Conservation (phyloP, 2,797 vertebrate genomes). For the Macropodus opercularis region DNA sequence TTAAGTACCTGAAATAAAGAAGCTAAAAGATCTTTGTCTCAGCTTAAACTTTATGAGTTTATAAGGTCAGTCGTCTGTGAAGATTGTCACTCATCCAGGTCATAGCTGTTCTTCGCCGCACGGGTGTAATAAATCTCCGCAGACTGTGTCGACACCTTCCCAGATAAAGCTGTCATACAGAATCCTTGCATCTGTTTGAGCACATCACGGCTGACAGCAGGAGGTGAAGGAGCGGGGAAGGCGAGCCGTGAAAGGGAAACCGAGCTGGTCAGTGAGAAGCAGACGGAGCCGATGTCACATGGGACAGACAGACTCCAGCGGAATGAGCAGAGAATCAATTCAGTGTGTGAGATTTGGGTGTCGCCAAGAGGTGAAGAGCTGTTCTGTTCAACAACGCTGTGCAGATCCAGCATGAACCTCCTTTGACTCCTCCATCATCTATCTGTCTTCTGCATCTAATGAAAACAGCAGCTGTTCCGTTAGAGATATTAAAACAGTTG, state of each 20-base stretch:
- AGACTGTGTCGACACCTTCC: constrained; percentile 22
- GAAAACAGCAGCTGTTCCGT: not conserved
- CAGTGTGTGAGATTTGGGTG: constrained; percentile 35
- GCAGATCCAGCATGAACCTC: not conserved
- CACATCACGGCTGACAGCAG: constrained; percentile 16
- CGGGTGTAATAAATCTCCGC: constrained; percentile 39
- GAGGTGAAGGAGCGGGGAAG: no score
- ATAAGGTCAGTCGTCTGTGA: constrained; percentile 9
- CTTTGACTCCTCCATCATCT: not conserved
- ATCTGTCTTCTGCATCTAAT: not conserved
- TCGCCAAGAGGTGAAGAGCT: constrained; percentile 51
- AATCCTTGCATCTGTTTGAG: constrained; percentile 43
- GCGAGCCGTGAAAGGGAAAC: not conserved
- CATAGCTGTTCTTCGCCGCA: constrained; percentile 1
- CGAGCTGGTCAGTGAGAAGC: constrained; percentile 22
- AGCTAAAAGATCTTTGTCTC: not conserved
- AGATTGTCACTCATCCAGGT: no score
- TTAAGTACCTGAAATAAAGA: not conserved
- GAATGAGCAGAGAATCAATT: constrained; percentile 46
- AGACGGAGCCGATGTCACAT: constrained; percentile 13
- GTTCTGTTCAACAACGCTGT: no score
- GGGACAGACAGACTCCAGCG: constrained; percentile 18
- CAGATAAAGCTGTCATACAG: constrained; percentile 45
- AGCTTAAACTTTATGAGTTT: not conserved
- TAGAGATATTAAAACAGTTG: not conserved